Evolutionary conservation across 2,113 vertebrate species (phyloP).

Genomic region (Pseudorectes ferrugineus): DNA sequence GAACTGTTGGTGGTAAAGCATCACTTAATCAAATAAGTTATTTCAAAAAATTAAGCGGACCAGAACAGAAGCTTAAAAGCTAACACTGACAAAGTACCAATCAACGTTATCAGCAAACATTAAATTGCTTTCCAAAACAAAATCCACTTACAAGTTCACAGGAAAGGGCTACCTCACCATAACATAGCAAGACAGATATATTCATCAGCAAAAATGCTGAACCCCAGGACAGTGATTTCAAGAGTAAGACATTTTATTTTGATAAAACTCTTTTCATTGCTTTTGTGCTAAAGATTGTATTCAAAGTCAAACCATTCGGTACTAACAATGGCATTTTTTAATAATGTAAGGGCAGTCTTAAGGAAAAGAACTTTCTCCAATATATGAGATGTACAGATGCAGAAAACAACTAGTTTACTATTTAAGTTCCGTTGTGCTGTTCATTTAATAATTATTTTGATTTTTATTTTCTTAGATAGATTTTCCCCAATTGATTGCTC

Average conservation of each 20-base stretch:
- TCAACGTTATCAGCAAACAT: constrained; percentile 46
- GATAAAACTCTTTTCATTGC: neutral
- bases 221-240: neutral
- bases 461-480: neutral
- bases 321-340: neutral
- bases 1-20: constrained; percentile 16
- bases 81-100: constrained; percentile 29
- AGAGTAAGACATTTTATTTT: neutral
- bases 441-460: neutral
- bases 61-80: constrained; percentile 54
- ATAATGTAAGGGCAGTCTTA: neutral
- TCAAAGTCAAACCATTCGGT: neutral
- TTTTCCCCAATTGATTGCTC: neutral
- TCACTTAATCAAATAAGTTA: constrained; percentile 51
- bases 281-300: neutral
- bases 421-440: neutral
- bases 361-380: neutral
- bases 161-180: neutral
- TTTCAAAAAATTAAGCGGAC: constrained; percentile 53
- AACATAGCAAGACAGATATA: neutral
- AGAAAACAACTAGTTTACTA: neutral
- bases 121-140: constrained; percentile 54
- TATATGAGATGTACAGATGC: neutral
- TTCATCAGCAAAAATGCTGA: neutral
- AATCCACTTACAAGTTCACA: constrained; percentile 9